Evolutionary conservation across 2,888 invertebrate species (phyloP).

Genomic region (Toxonevra muliebris): DNA sequence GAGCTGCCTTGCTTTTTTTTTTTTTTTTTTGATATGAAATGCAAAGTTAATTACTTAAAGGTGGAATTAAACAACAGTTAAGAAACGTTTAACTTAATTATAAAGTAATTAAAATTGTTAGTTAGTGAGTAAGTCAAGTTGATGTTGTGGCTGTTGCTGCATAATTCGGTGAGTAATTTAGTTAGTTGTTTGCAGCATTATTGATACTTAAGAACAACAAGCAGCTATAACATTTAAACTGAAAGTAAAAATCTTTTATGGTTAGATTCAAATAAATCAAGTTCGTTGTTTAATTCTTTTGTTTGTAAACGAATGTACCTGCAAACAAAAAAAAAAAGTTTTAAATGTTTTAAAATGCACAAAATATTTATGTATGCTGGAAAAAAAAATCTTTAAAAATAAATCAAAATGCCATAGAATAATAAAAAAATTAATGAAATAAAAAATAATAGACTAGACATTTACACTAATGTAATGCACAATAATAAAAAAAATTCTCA

Average conservation of each 20-base stretch:
- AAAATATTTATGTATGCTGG: too few species aligned
- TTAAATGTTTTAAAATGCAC: too few species aligned
- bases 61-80: conserved; percentile 15
- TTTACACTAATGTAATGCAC: too few species aligned
- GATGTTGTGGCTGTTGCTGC: too few species aligned
- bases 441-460: too few species aligned
- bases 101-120: conserved; percentile 9
- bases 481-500: too few species aligned
- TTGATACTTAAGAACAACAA: too few species aligned
- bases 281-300: conserved; percentile 50
- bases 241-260: neutral
- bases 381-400: too few species aligned
- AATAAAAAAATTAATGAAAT: too few species aligned
- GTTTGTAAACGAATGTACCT: conserved; percentile 2
- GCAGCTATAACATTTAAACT: neutral
- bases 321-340: neutral
- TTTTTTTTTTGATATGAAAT: conserved; percentile 7
- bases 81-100: conserved; percentile 12
- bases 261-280: conserved; percentile 30
- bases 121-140: neutral
- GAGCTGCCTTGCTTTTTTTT: conserved; percentile 3
- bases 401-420: too few species aligned
- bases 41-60: conserved; percentile 5
- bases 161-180: neutral
- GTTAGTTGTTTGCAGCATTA: neutral